Conservation (phyloP, 2,888 invertebrate genomes). For the Lithosia quadra region DNA sequence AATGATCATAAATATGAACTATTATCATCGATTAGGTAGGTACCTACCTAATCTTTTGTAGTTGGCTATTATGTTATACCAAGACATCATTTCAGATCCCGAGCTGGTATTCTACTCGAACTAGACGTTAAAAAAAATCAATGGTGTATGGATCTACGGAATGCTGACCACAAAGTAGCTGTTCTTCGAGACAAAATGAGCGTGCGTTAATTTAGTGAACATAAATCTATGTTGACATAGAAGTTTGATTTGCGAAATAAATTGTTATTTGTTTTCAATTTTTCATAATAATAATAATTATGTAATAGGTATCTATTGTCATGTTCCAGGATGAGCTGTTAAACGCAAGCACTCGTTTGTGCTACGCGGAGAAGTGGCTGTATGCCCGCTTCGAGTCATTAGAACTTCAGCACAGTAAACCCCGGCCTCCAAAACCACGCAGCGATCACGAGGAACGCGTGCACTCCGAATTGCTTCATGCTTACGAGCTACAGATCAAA, state of each 20-base stretch:
- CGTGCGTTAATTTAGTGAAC: slow-evolving; percentile 62
- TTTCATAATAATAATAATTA: too few relatives aligned
- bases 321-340: slow-evolving; percentile 62
- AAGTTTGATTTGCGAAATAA: background rate
- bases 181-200: slow-evolving; percentile 72
- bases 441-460: slow-evolving; percentile 70
- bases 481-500: slow-evolving; percentile 72
- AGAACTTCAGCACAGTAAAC: slow-evolving; percentile 60
- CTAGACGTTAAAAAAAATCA: slow-evolving; percentile 59
- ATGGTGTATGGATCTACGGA: slow-evolving; percentile 58
- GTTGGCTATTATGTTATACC: too few relatives aligned
- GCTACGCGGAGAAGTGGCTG: slow-evolving; percentile 77
- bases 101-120: slow-evolving; percentile 55
- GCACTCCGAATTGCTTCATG: slow-evolving; percentile 68
- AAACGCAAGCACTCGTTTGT: slow-evolving; percentile 69
- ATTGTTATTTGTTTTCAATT: too few relatives aligned
- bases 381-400: slow-evolving; percentile 69
- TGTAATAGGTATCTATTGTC: background rate
- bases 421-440: slow-evolving; percentile 56
- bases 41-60: too few relatives aligned
- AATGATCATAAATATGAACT: too few relatives aligned
- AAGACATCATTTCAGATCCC: slow-evolving; percentile 53
- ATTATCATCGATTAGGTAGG: too few relatives aligned
- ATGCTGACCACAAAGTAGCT: slow-evolving; percentile 68
- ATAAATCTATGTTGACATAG: too few relatives aligned